Evolutionary conservation across 1,140 invertebrate genomes (phyloP), one percentile per base, ranked within the genome.

Genomic region (Listronotus oregonensis): DNA sequence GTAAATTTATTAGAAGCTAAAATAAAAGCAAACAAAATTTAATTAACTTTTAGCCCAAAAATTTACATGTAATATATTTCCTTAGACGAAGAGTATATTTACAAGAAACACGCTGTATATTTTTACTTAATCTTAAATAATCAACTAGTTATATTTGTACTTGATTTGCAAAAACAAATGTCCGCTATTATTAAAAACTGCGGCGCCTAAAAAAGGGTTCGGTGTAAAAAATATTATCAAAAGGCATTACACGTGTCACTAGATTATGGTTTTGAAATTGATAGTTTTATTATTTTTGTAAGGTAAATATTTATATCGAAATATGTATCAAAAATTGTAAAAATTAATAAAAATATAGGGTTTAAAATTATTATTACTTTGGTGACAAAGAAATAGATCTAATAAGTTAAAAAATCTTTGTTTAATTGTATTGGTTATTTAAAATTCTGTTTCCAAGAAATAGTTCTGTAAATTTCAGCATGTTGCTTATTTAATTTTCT

Each of bases 81-180:
- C 5, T 3, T 27, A 27, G 21, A 27, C 21, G 21, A 27, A 27
- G 21, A 27, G 21, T 27, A 27, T 27, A 27, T 27, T 27, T 27
- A 27, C 21, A 27, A 27, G 21, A 32, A 43, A 56, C 27, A 44
- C 54, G 17, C 7, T 56, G 39, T 56, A 56, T 56, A 56, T 43
- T 42, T 56, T 56, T 14, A n/a, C 39, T 14, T 11, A 39, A 37
- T 9, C 32, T 34, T 15, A 34, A 15, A 14, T 17, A 56, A 42
- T 43, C 21, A 44, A 18, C 14, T 40, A 56, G 18, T 27, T 56
- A 56, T 46, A 47, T 59, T 59, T 59, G 57, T 59, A 59, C 57
- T 59, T 43, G 32, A 47, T 27, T 59, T 34, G 57, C 54, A 57
- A 31, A 44, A 57, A 57, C 18, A 57, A 57, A 43, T 15, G 34